Base-by-base conservation (phyloP, 2,888 invertebrate species). In the Psylliodes chrysocephalus region DNA sequence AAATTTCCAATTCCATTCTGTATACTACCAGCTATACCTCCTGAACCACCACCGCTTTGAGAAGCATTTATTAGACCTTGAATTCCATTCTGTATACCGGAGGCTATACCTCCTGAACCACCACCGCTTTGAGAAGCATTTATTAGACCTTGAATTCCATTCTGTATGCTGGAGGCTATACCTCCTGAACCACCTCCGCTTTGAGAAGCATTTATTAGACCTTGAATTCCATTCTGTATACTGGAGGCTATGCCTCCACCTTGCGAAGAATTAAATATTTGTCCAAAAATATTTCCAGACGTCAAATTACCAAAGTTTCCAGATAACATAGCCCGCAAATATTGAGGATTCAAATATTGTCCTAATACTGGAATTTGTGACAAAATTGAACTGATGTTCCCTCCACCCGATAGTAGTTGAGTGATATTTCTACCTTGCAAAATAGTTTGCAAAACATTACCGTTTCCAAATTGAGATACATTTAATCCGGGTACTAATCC, bases 281-380 rank as follows among this genome's bases (percentile, higher is more conserved):
- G 44, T 12, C 46, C 28, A 22, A 30, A 28, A 28, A 25, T 7
- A 28, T 28, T n/a, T 3, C 15, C 35, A 51, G 18, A 6, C 5
- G 8, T 12, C 12, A 42, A 5, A 54, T 42, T 18, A 8, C 25
- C 19, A 1, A 42, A 42, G 6, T 33, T 38, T n/a, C 28, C 28
- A 14, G 17, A 28, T 12, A 54, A 54, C 14, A 42, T 15, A 12
- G 19, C 6, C 1, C 5, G 7, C 2, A 53, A 38, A 10, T 40
- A 22, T 22, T 14, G 8, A 1, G 53, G 40, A 8, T 53, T 18
- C 7, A 53, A 40, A 53, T 22, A 40, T 10, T 7, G 35, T 19
- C 61, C 61, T 1, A 55, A 40, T 7, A 54, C 2, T n/a, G 61
- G 61, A 8, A 61, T 55, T 1, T 40, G n/a, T 7, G 61, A 61